Base-by-base conservation (phyloP, 2,113 vertebrate species). In the Pseudorasbora parva region DNA sequence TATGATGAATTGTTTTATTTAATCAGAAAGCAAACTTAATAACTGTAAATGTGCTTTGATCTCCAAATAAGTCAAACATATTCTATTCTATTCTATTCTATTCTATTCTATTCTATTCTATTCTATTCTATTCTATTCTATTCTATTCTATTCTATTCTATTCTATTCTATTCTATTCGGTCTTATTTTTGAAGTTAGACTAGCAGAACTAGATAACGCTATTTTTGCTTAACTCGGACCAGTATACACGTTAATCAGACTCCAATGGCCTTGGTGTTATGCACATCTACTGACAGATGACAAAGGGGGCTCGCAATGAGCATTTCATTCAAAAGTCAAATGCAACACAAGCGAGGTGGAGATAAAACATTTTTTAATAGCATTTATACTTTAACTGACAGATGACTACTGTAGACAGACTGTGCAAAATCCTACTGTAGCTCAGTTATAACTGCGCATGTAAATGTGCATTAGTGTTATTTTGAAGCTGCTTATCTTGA, bases 401-500 rank as follows among this genome's bases (percentile, higher is more conserved):
- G 68, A 71, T 45, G 5, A 71, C 10, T 1, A 1, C 11, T 71
- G 37, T 43, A 5, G 33, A 68, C 64, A 0, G 9, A 41, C 15
- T 68, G 11, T 23, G 59, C 9, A 27, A 25, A 62, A 27, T 14
- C 5, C 10, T n/a, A 17, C 64, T 68, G 6, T 23, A 23, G 33
- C 21, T 45, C n/a, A 1, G 4, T 23, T 71, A 3, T 71, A 23
- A 71, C 37, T 17, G 1, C 17, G 4, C 9, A 37, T n/a, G 19
- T 30, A 59, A 60, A n/a, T 4, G 1, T 17, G 37, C 15, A 47
- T 27, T 0, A 72, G 43, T 81, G 68, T 6, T 23, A 27, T 74
- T 78, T 79, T 59, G 11, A 78, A 41, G 45, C 25, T 68, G 21
- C 37, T 37, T 82, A 45, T 15, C 51, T 33, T 56, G 8, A 64